Percentiles rank a stretch among this genome's conserved stretches.
Conservation (phyloP, 2,113 vertebrate species). For the Opisthocomus hoazin region DNA sequence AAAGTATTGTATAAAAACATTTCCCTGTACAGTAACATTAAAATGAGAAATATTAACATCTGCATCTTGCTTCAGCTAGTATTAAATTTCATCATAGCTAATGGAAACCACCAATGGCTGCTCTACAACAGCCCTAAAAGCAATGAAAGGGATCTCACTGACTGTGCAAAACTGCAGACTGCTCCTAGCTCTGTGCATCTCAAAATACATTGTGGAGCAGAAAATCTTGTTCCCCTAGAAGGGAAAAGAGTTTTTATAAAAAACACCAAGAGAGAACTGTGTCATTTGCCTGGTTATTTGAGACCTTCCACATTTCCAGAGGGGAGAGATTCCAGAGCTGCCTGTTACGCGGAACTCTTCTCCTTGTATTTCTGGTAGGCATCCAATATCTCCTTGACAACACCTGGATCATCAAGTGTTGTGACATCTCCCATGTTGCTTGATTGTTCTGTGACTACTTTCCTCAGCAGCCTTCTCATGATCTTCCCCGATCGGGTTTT, state of each 20-base stretch:
- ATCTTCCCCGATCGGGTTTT: constrained; percentile 94
- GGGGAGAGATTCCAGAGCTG: neutral
- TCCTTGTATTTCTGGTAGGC: constrained; percentile 71
- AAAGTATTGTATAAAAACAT: neutral
- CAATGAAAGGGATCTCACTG: neutral
- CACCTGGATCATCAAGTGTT: constrained; percentile 85
- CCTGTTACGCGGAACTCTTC: neutral
- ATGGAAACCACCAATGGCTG: neutral
- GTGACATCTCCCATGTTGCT: constrained; percentile 82
- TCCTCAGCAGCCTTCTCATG: constrained; percentile 87
- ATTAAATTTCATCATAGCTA: neutral
- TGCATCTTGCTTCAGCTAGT: neutral
- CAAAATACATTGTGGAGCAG: neutral
- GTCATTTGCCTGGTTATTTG: neutral
- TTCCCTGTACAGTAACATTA: neutral
- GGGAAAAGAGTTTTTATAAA: neutral
- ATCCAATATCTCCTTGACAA: constrained; percentile 80
- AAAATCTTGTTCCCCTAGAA: neutral
- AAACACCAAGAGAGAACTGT: neutral
- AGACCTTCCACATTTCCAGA: neutral
- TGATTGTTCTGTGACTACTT: constrained; percentile 69
- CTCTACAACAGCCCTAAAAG: neutral
- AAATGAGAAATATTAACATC: neutral
- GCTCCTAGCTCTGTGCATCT: neutral
- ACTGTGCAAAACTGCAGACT: neutral